phyloP scores from a whole-genome alignment of 2,113 vertebrate genomes.

The Empidonax traillii region DNA sequence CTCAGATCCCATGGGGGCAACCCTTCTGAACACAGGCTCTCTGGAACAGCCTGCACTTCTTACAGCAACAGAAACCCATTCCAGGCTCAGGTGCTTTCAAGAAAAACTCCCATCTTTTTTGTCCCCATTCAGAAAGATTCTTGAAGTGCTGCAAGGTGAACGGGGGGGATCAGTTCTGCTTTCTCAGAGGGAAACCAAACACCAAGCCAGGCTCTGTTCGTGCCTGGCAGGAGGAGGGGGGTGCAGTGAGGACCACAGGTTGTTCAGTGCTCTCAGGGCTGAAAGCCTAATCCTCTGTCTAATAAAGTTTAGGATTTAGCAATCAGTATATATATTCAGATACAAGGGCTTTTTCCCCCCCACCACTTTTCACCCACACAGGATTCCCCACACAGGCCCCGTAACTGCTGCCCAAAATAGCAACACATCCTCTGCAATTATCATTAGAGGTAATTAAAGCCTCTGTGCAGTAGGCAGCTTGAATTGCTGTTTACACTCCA shows the following conservation, averaged over 20 bases:
- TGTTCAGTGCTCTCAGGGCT: neutral
- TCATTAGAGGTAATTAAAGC: slow-evolving; percentile 67
- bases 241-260: accelerated
- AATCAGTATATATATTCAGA: neutral
- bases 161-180: neutral
- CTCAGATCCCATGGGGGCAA: neutral
- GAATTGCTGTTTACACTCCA: slow-evolving; percentile 35
- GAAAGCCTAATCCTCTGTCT: neutral
- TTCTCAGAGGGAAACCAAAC: neutral
- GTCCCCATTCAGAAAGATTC: neutral
- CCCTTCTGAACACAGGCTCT: neutral
- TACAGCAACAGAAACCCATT: accelerated
- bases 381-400: neutral
- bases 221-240: neutral
- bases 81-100: neutral
- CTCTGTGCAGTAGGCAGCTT: slow-evolving; percentile 13
- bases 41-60: neutral
- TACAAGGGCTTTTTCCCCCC: neutral
- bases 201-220: neutral
- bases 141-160: neutral
- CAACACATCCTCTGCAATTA: slow-evolving; percentile 59
- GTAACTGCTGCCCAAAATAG: slow-evolving; percentile 55
- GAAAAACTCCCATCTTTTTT: neutral
- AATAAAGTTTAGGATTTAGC: neutral
- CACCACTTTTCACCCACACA: neutral